Evolutionary conservation across 2,113 vertebrate genomes (phyloP).

Genomic region (Cacatua alba): DNA sequence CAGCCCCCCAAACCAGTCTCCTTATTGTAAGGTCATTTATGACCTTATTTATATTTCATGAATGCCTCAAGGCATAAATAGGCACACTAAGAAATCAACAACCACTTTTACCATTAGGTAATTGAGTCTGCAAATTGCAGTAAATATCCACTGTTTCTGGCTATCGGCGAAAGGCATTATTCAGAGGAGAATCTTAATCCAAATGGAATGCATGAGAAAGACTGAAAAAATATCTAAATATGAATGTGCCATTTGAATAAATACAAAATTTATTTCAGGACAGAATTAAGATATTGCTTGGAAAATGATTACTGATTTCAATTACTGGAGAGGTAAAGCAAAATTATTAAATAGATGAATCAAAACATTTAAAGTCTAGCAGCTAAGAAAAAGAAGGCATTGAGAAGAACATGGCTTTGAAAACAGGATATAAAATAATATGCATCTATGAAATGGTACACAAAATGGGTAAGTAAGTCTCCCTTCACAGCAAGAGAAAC

Average conservation of each 20-base stretch:
- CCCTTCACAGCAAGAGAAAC: background rate
- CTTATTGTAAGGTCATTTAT: background rate
- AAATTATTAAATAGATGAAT: background rate
- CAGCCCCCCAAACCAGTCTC: background rate
- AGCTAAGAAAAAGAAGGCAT: background rate
- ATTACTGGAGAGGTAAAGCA: background rate
- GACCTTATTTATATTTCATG: conserved; percentile 35
- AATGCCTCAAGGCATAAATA: background rate
- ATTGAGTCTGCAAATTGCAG: conserved; percentile 5
- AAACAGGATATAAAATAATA: background rate
- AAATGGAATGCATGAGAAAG: background rate
- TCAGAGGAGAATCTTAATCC: background rate
- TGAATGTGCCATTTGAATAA: background rate
- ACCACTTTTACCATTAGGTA: background rate
- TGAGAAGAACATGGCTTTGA: background rate
- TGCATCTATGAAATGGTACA: background rate
- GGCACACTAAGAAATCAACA: background rate
- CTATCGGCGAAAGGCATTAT: background rate
- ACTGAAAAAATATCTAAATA: background rate
- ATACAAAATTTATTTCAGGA: background rate
- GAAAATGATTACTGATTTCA: background rate
- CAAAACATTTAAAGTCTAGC: background rate
- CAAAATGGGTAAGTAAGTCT: background rate
- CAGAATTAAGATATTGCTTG: background rate
- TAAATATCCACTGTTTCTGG: background rate